phyloP scores from a whole-genome alignment of 2,797 vertebrate genomes.

The Anolis apletophallus region DNA sequence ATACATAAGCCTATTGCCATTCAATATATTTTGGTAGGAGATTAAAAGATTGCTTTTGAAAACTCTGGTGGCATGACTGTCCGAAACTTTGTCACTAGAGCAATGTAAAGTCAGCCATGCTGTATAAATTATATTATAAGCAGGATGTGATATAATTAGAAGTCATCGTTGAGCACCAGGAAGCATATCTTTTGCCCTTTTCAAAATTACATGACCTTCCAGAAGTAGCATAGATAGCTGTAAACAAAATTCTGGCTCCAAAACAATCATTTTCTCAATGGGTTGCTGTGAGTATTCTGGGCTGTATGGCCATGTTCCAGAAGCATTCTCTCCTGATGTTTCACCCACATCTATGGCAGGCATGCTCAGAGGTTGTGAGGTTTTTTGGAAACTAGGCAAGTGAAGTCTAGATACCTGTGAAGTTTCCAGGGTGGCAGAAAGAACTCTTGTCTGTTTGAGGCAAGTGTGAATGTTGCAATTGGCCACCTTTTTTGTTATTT shows the following conservation, averaged over 20 bases:
- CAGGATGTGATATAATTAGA: not conserved
- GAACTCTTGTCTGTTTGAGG: too few relatives aligned
- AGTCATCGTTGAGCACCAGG: not conserved
- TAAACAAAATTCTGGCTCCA: not conserved
- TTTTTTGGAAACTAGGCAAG: too few relatives aligned
- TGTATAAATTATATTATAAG: not conserved
- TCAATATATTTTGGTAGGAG: not conserved
- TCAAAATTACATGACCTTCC: not conserved
- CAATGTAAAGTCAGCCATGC: not conserved
- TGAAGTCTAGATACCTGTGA: too few relatives aligned
- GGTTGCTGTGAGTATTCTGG: too few relatives aligned
- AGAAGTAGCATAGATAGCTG: not conserved
- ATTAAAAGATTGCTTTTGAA: not conserved
- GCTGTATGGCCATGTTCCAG: too few relatives aligned
- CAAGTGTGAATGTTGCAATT: too few relatives aligned
- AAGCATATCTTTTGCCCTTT: not conserved
- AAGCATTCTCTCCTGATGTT: too few relatives aligned
- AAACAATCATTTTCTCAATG: not conserved
- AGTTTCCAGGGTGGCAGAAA: too few relatives aligned
- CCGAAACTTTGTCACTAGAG: not conserved
- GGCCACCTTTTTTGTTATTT: too few relatives aligned
- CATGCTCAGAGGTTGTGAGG: too few relatives aligned
- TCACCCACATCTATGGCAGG: too few relatives aligned
- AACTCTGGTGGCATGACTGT: not conserved
- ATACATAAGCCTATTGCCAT: not conserved